A percentile compares a stretch with the other conserved stretches of the same genome.
phyloP scores from a whole-genome alignment of 2,888 invertebrate species.

The Osedax frankpressi region DNA sequence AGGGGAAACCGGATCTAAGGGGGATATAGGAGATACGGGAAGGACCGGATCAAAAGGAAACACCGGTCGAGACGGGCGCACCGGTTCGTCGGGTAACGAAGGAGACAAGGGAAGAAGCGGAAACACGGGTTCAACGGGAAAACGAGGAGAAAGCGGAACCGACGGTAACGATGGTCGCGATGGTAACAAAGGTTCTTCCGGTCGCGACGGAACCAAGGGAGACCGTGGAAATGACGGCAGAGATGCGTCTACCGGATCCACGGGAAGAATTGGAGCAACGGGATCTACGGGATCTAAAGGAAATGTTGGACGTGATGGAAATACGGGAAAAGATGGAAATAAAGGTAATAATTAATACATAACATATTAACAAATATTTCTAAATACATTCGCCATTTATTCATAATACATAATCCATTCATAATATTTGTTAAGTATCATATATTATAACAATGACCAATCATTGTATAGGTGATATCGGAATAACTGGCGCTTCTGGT shows the following conservation, averaged over 20 bases:
- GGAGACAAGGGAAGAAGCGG: slow-evolving; percentile 18
- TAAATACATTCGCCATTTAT: background rate
- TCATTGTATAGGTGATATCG: background rate
- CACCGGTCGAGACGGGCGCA: slow-evolving; percentile 9
- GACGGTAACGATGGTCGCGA: slow-evolving; percentile 21
- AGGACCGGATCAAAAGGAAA: slow-evolving; percentile 15
- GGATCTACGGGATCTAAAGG: slow-evolving; percentile 2
- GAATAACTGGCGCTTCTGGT: background rate
- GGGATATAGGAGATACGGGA: slow-evolving; percentile 15
- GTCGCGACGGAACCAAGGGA: slow-evolving; percentile 20
- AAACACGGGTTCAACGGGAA: slow-evolving; percentile 15
- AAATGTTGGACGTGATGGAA: background rate
- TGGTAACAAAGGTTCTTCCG: slow-evolving; percentile 21
- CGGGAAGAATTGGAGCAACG: background rate
- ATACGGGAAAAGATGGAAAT: slow-evolving; percentile 1
- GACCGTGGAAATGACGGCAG: background rate
- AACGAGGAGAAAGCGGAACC: slow-evolving; percentile 20
- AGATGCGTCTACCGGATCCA: background rate
- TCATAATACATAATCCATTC: background rate
- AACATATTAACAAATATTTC: no score
- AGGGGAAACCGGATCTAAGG: slow-evolving; percentile 18
- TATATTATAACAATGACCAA: background rate
- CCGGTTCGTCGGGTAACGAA: slow-evolving; percentile 15
- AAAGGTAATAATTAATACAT: slow-evolving; percentile 1
- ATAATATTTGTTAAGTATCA: background rate